Evolutionary conservation across 2,888 invertebrate genomes (phyloP).

Genomic region (Drosophila leonis): DNA sequence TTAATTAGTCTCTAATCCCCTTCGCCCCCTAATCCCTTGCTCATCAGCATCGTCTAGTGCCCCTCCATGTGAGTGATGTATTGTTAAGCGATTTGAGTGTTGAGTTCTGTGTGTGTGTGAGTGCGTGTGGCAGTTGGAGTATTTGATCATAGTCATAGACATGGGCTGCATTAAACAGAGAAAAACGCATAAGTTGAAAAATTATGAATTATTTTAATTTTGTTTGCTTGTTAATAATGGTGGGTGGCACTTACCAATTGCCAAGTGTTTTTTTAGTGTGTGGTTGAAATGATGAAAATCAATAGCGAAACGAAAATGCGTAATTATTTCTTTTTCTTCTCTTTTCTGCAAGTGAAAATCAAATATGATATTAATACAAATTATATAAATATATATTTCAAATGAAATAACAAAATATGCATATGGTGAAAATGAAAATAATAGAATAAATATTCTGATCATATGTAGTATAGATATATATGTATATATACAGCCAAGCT

Average conservation of each 20-base stretch:
- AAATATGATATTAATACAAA: constrained; percentile 43
- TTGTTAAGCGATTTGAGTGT: constrained; percentile 29
- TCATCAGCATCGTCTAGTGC: constrained; percentile 14
- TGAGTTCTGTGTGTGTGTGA: constrained; percentile 23
- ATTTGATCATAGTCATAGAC: constrained; percentile 51
- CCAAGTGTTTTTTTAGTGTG: constrained; percentile 20
- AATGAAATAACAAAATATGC: constrained; percentile 11
- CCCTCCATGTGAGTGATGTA: constrained; percentile 54
- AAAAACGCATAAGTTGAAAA: constrained; percentile 23
- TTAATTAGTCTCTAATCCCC: constrained; percentile 21
- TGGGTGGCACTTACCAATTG: constrained; percentile 67
- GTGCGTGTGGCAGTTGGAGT: constrained; percentile 52
- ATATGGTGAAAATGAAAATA: constrained; percentile 12
- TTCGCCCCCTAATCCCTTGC: constrained; percentile 6
- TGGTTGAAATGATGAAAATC: constrained; percentile 64
- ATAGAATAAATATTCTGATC: constrained; percentile 13
- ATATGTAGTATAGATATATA: constrained; percentile 4
- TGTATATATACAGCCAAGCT: constrained; percentile 62
- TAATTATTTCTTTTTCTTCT: constrained; percentile 79
- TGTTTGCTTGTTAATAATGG: neutral
- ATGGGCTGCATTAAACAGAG: constrained; percentile 48
- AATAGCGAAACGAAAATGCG: constrained; percentile 65
- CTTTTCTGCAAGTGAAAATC: constrained; percentile 73
- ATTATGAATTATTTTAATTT: constrained; percentile 11
- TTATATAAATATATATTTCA: neutral